Evolutionary conservation across 2,888 invertebrate genomes (phyloP).

Genomic region (Esperia sulphurella): DNA sequence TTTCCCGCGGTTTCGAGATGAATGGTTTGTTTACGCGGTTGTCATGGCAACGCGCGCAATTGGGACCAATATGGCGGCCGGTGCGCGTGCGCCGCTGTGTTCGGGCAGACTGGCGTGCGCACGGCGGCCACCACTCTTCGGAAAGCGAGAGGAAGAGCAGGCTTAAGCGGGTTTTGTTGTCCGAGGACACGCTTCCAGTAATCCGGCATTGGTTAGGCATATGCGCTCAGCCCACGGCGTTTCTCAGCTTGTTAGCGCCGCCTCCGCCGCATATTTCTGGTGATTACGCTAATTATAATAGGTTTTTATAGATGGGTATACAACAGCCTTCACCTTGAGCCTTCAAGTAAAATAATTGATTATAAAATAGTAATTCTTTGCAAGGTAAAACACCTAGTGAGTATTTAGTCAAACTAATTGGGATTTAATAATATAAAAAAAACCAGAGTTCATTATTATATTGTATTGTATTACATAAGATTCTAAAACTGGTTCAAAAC

Average conservation of each 20-base stretch:
- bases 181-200: conserved; percentile 52
- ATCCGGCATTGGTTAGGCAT: conserved; percentile 2
- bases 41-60: conserved; percentile 62
- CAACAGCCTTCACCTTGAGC: conserved; percentile 26
- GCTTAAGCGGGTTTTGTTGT: conserved; percentile 64
- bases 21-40: conserved; percentile 61
- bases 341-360: conserved; percentile 9
- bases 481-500: too few relatives aligned
- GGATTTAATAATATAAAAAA: too few relatives aligned
- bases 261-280: conserved; percentile 10
- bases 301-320: conserved; percentile 2
- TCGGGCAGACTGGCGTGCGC: conserved; percentile 59
- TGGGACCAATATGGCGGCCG: conserved; percentile 59
- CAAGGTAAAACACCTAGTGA: too few relatives aligned
- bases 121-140: conserved; percentile 59
- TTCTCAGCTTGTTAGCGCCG: conserved; percentile 8
- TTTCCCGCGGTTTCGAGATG: conserved; percentile 19
- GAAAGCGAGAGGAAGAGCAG: conserved; percentile 71
- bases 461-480: too few relatives aligned
- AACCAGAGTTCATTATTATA: too few relatives aligned
- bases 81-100: conserved; percentile 66
- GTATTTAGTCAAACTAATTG: too few relatives aligned
- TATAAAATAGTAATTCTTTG: too few relatives aligned
- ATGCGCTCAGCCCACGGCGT: conserved; percentile 5
- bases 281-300: conserved; percentile 9